Evolutionary conservation across 1,140 invertebrate species (phyloP), one percentile per base, ranked within the genome.

Genomic region (Lordiphosa mommai): DNA sequence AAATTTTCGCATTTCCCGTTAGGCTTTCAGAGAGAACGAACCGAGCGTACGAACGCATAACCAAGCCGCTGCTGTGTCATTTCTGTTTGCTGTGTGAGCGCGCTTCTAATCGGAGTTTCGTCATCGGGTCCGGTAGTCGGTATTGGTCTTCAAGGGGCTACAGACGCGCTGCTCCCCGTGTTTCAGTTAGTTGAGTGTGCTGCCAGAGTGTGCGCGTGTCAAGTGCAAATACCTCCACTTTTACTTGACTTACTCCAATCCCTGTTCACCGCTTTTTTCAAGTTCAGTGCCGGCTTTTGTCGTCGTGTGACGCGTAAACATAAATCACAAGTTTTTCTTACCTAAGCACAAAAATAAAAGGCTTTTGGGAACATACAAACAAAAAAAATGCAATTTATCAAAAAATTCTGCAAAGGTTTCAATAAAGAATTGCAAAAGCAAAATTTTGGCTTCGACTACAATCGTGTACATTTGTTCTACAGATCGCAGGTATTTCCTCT

Each of bases 391-490:
- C 72, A 87, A 68, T 66, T 88, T 38, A 48, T 82, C n/a, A 72
- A 77, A 46, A 76, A 66, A 41, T 87, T 80, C 17, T 60, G 60
- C 13, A 82, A 76, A 10, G 59, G 52, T 20, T 48, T 88, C 10
- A 57, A 65, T 53, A 86, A 84, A 43, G 86, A 88, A 64, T 49
- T 88, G 34, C 65, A 79, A 46, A 56, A 55, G 27, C 41, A 69
- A 17, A 84, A 88, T 47, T 84, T 88, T 12, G 77, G 80, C 17
- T 88, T 88, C 34, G 55, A 77, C 17, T 79, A 68, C 50, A 79
- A 65, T 60, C 79, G 77, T 32, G 66, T 85, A 33, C 85, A 87
- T 38, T 55, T 85, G 29, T 87, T 87, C 43, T 87, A 87, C 51
- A 72, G 72, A 61, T 87, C 74, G 7, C 74, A 87, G 85, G 85